Evolutionary conservation across 2,888 invertebrate species (phyloP), one percentile per base, ranked within the genome.

Genomic region (Plagiodera versicolora): DNA sequence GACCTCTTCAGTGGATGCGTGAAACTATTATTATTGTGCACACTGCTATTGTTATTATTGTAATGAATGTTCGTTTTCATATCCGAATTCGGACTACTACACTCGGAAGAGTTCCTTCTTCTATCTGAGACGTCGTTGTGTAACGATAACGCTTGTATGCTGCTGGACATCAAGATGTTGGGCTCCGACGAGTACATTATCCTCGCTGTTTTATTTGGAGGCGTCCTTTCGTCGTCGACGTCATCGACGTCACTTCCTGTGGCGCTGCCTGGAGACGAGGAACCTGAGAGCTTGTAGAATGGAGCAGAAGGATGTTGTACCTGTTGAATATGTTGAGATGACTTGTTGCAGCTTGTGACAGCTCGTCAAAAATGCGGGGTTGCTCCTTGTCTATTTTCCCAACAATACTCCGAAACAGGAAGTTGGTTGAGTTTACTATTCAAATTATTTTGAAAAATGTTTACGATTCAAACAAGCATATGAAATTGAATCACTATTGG

Each of bases 51-150:
- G 75, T 86, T 84, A 66, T 72, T 73, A 63, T 73, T 73, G 70
- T 86, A 86, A 76, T 86, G 82, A 61, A 81, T 80, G 72, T 79
- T 81, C 72, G 86, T 85, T 77, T 87, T 87, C 69, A 86, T 83
- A 74, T 87, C 87, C 30, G 86, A 84, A 20, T 86, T 88, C 1
- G 89, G 89, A 67, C 89, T 89, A 77, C 88, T 89, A 82, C 89
- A 89, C 84, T 89, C 89, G 68, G 88, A 89, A 32, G 89, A 88
- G 66, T 82, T 82, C 51, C 83, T 72, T 67, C 80, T 71, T 59
- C 75, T 69, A 55, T 78, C 79, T 58, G 76, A 82, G 73, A 83
- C 83, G 71, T 85, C 83, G 76, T 83, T 83, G 72, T 86, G 86
- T 63, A 86, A 81, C 74, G 84, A 83, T 74, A 79, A 69, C 28